A percentile compares a stretch with the other conserved stretches of the same genome.
phyloP scores from a whole-genome alignment of 2,888 invertebrate genomes.

The Polymixis lichenea region DNA sequence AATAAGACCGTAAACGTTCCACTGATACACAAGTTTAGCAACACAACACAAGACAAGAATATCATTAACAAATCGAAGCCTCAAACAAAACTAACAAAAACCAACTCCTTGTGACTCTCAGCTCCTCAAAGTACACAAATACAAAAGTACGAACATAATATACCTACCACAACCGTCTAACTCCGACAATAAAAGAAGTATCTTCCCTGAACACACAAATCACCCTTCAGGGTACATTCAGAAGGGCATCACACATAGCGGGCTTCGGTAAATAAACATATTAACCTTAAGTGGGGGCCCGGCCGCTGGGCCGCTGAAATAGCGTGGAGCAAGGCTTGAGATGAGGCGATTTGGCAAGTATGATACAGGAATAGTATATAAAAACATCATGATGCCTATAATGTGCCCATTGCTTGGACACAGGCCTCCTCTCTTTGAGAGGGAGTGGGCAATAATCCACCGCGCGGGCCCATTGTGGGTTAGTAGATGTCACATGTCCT shows the following conservation, averaged over 20 bases:
- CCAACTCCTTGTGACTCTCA: slow-evolving; percentile 19
- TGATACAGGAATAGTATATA: too few species aligned
- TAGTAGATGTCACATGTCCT: too few species aligned
- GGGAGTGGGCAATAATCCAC: too few species aligned
- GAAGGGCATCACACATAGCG: slow-evolving; percentile 60
- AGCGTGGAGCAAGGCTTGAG: slow-evolving; percentile 60
- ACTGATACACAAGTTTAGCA: neutral
- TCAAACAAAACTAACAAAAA: slow-evolving; percentile 14
- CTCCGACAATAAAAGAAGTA: slow-evolving; percentile 61
- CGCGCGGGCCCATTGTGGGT: too few species aligned
- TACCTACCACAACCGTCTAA: slow-evolving; percentile 23
- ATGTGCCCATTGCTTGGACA: too few species aligned
- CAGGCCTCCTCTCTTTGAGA: too few species aligned
- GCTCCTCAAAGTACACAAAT: slow-evolving; percentile 30
- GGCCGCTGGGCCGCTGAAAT: slow-evolving; percentile 74
- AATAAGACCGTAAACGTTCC: too few species aligned
- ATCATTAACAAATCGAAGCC: neutral
- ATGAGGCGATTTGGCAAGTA: slow-evolving; percentile 30
- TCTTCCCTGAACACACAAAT: slow-evolving; percentile 63
- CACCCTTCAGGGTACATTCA: slow-evolving; percentile 63
- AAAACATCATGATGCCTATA: too few species aligned
- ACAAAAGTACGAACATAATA: slow-evolving; percentile 23
- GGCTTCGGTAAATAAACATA: slow-evolving; percentile 85
- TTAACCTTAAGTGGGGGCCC: slow-evolving; percentile 83
- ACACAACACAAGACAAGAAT: neutral